phyloP scores from a whole-genome alignment of 2,888 invertebrate genomes.

The Pollenia angustigena region DNA sequence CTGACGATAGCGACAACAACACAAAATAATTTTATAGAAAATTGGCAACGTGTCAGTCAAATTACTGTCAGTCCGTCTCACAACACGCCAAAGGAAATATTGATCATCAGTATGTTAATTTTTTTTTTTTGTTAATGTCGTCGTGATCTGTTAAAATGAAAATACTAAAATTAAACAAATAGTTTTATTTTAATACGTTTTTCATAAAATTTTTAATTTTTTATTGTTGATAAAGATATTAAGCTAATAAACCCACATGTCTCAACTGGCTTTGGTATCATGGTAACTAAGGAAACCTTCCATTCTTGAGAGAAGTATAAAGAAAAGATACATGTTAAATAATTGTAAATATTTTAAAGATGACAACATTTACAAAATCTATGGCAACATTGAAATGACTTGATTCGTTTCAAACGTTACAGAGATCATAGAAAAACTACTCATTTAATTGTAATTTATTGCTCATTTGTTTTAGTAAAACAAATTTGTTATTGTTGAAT shows the following conservation, averaged over 20 bases:
- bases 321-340: neutral
- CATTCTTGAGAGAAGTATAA: too few species aligned
- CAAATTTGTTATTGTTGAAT: conserved; percentile 2
- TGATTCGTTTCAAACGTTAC: too few species aligned
- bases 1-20: conserved; percentile 34
- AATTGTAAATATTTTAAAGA: conserved; percentile 9
- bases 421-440: neutral
- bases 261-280: too few species aligned
- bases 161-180: neutral
- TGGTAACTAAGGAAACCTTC: too few species aligned
- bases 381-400: too few species aligned
- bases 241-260: too few species aligned
- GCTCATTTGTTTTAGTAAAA: conserved; percentile 21
- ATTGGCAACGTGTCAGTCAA: conserved; percentile 56
- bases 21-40: conserved; percentile 9
- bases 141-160: conserved; percentile 51
- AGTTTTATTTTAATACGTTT: conserved; percentile 39
- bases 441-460: conserved; percentile 44
- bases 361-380: conserved; percentile 19
- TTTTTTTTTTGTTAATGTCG: neutral
- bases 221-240: neutral
- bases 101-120: conserved; percentile 32
- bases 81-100: conserved; percentile 47
- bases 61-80: neutral
- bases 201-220: conserved; percentile 19